Percentiles rank a stretch among this genome's conserved stretches.
Evolutionary conservation across 2,888 invertebrate species (phyloP).

Genomic region (Netelia virgata): DNA sequence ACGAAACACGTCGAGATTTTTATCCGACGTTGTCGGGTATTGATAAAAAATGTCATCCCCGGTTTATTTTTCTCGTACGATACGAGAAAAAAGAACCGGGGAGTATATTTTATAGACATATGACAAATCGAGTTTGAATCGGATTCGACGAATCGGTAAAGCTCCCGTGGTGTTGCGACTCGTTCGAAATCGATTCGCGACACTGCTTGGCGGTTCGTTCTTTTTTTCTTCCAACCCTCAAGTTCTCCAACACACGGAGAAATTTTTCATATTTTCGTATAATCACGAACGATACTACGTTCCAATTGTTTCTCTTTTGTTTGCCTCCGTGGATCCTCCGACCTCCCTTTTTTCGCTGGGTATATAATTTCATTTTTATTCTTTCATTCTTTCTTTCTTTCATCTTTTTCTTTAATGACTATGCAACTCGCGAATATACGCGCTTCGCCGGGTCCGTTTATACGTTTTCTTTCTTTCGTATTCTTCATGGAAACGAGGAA

Average conservation of each 20-base stretch:
- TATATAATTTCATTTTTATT: conserved; percentile 31
- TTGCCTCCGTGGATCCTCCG: background rate
- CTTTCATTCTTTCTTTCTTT: conserved; percentile 32
- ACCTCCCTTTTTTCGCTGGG: conserved; percentile 27
- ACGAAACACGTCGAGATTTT: too few relatives aligned
- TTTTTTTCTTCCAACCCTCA: background rate
- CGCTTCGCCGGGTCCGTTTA: conserved; percentile 43
- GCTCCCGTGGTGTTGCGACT: background rate
- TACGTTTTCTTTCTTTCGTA: conserved; percentile 36
- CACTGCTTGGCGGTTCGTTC: background rate
- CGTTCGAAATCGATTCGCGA: background rate
- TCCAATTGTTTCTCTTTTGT: background rate
- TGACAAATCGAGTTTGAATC: too few relatives aligned
- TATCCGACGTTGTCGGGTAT: too few relatives aligned
- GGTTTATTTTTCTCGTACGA: too few relatives aligned
- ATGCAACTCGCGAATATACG: conserved; percentile 28
- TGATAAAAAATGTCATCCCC: too few relatives aligned
- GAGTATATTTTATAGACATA: too few relatives aligned
- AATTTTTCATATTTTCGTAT: background rate
- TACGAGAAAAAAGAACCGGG: too few relatives aligned
- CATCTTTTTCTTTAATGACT: conserved; percentile 49
- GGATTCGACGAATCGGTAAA: background rate
- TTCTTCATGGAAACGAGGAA: conserved; percentile 23
- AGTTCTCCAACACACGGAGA: background rate
- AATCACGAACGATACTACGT: background rate